A percentile compares a stretch with the other conserved stretches of the same genome.
These are phyloP conservation scores for Ammodytes marinus DNA, from an alignment of 2,113 vertebrate species.

Conservation along the genomic window DNA sequence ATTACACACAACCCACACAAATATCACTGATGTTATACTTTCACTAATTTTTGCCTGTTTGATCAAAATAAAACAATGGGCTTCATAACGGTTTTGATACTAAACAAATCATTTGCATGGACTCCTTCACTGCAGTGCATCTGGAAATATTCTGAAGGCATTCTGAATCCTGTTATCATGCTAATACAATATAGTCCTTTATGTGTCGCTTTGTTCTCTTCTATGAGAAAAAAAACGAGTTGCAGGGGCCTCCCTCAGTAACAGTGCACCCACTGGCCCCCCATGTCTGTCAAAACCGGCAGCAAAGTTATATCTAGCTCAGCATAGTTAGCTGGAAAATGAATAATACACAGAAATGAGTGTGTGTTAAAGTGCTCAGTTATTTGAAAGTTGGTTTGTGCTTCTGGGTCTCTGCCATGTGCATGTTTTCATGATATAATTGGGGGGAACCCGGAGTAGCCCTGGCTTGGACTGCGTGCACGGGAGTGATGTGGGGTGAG, in stretches of 20 bases:
- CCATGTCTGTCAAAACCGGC: constrained; percentile 41
- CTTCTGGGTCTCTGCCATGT: constrained; percentile 53
- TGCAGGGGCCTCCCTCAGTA: constrained; percentile 49
- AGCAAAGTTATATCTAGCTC: constrained; percentile 42
- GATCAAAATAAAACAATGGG: constrained; percentile 15
- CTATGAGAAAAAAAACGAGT: constrained; percentile 54
- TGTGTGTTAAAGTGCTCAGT: constrained; percentile 23
- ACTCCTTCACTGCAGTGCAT: constrained; percentile 35
- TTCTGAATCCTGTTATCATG: constrained; percentile 70
- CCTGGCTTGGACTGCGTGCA: constrained; percentile 48
- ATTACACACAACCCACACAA: constrained; percentile 14
- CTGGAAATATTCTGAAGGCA: constrained; percentile 48
- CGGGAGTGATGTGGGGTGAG: constrained; percentile 58
- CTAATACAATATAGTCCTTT: constrained; percentile 66
- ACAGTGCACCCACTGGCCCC: constrained; percentile 45
- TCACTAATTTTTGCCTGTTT: background rate
- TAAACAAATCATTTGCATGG: constrained; percentile 9
- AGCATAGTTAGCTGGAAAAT: constrained; percentile 52
- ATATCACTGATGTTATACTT: constrained; percentile 8
- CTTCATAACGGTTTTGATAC: background rate
- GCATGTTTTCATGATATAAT: constrained; percentile 65
- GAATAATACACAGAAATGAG: constrained; percentile 40
- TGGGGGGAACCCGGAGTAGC: constrained; percentile 37
- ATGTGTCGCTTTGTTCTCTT: constrained; percentile 71
- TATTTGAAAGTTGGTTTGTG: constrained; percentile 45